Evolutionary conservation across 1,140 invertebrate genomes (phyloP), one percentile per base, ranked within the genome.

Genomic region (Caenorhabditis elegans): DNA sequence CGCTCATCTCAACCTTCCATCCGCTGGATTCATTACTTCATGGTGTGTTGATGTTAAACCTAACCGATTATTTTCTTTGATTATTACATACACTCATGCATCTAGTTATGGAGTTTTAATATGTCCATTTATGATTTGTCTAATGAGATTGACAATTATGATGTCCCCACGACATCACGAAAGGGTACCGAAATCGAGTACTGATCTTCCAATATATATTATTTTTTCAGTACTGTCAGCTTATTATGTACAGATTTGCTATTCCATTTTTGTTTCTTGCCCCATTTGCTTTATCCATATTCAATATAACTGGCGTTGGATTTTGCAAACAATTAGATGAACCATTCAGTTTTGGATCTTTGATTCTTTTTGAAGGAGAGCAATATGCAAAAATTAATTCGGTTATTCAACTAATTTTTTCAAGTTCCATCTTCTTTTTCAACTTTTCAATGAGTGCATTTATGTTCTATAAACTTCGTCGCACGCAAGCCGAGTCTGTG

Each of bases 71-170:
- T 65, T 65, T 17, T 34, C 11, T 34, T 0, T 36, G 1, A 26
- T 65, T 8, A 5, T 65, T 13, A n/a, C 34, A 2, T 65, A 34
- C 17, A 1, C 55, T 3, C 34, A 65, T n/a, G n/a, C n/a, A 3
- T 26, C 28, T n/a, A 65, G 34, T 34, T 65, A n/a, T n/a, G 1
- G 55, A 2, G 28, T 34, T n/a, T 34, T 65, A 1, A 65, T 65
- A 2, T 65, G 55, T n/a, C 55, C 55, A 3, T 65, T 65, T 36
- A 3, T 65, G 15, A 28, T 65, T 34, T 65, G 55, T 36, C 55
- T 65, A 5, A 65, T 65, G 55, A 65, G 55, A 65, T n/a, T 65
- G 15, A 65, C 55, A 10, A 65, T 65, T 65, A 65, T 65, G 55
- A 65, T 65, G 55, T 65, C 55, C n/a, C 55, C 55, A 10, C 31